phyloP scores from a whole-genome alignment of 2,888 invertebrate genomes.

The Platycheirus albimanus region DNA sequence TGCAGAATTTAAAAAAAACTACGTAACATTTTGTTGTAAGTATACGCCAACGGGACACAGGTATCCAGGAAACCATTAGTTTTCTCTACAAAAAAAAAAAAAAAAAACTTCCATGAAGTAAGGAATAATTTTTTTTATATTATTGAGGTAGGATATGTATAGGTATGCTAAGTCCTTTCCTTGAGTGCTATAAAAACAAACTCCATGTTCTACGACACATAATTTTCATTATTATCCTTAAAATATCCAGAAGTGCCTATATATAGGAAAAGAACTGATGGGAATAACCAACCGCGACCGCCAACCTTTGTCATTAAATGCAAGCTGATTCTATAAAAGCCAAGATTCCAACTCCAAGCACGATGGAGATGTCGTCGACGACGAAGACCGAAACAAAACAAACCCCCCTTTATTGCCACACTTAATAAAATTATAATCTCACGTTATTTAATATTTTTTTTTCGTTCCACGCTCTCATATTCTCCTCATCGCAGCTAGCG shows the following conservation, averaged over 20 bases:
- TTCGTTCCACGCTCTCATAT: constrained; percentile 13
- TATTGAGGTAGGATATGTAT: too few species aligned
- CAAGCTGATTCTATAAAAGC: constrained; percentile 12
- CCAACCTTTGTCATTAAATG: constrained; percentile 19
- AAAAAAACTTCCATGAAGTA: background rate
- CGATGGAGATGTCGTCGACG: too few species aligned
- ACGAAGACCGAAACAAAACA: constrained; percentile 7
- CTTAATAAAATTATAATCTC: constrained; percentile 63
- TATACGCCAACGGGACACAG: too few species aligned
- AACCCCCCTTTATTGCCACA: constrained; percentile 19
- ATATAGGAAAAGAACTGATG: too few species aligned
- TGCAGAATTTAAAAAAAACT: too few species aligned
- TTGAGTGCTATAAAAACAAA: constrained; percentile 26
- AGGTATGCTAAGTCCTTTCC: constrained; percentile 16
- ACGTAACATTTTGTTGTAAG: too few species aligned
- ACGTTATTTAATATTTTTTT: constrained; percentile 27
- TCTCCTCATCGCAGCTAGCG: constrained; percentile 7
- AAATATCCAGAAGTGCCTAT: constrained; percentile 5
- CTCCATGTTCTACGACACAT: constrained; percentile 34
- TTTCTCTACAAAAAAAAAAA: too few species aligned
- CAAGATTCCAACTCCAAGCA: constrained; percentile 14
- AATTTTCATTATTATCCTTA: constrained; percentile 55
- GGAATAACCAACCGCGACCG: too few species aligned
- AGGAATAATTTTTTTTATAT: too few species aligned
- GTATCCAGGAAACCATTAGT: too few species aligned